Percentiles rank a stretch among this genome's conserved stretches.
These are phyloP conservation scores for Sebastes fasciatus DNA, from an alignment of 2,113 vertebrate genomes.

Conservation along the genomic window DNA sequence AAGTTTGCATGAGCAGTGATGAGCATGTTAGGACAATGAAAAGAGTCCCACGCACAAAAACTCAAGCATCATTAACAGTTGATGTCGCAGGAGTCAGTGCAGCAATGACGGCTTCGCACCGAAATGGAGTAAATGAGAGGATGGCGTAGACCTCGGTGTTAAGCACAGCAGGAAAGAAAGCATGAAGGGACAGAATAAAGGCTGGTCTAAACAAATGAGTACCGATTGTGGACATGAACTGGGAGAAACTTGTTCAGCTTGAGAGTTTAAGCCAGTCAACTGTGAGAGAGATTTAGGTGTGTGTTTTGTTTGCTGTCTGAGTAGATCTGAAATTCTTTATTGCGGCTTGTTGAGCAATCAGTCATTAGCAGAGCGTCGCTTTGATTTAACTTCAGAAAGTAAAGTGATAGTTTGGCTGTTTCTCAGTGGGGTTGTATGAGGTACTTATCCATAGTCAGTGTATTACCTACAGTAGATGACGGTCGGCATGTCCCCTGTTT, in stretches of 20 bases:
- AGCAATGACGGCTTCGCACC: not conserved
- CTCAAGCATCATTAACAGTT: not conserved
- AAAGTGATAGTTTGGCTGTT: not conserved
- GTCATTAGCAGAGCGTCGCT: slow-evolving; percentile 39
- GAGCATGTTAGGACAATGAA: not conserved
- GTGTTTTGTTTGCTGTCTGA: slow-evolving; percentile 6
- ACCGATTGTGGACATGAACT: slow-evolving; percentile 9
- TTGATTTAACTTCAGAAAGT: slow-evolving; percentile 46
- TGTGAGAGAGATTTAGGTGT: not conserved
- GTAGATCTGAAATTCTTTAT: slow-evolving; percentile 2
- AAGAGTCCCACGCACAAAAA: not conserved
- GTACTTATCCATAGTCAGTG: too few species aligned
- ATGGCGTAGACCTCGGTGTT: not conserved
- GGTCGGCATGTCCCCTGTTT: too few species aligned
- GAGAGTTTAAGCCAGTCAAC: not conserved
- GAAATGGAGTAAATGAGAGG: not conserved
- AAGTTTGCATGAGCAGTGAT: too few species aligned
- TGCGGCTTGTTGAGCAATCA: slow-evolving; percentile 23
- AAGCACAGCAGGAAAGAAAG: not conserved
- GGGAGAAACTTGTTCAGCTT: not conserved
- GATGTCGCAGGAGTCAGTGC: not conserved
- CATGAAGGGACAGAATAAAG: not conserved
- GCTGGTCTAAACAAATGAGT: not conserved
- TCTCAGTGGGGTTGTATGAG: too few species aligned
- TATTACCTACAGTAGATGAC: too few species aligned